These are phyloP conservation scores for Pollenia griseotomentosa DNA, from an alignment of 2,888 invertebrate genomes.

Conservation along the genomic window DNA sequence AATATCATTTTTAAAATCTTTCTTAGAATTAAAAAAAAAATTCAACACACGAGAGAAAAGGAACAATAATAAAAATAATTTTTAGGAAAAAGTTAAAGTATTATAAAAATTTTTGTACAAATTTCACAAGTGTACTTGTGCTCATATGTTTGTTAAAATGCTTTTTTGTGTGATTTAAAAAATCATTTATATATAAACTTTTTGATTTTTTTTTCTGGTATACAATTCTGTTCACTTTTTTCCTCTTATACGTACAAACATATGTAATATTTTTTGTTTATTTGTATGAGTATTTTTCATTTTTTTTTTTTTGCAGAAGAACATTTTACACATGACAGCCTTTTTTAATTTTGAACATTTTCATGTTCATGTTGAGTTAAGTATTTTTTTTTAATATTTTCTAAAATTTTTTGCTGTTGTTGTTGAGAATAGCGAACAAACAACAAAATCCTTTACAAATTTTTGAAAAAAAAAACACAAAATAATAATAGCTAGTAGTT, in stretches of 20 bases:
- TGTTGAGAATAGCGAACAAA: conserved; percentile 41
- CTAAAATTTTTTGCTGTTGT: conserved; percentile 21
- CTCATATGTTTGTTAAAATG: conserved; percentile 4
- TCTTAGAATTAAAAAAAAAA: background rate
- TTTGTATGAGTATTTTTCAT: conserved; percentile 14
- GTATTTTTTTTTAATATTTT: conserved; percentile 35
- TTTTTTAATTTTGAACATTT: conserved; percentile 76
- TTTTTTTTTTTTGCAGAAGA: conserved; percentile 42
- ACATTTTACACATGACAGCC: conserved; percentile 76
- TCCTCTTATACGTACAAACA: background rate
- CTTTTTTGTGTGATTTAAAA: conserved; percentile 34
- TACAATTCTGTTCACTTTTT: conserved; percentile 1
- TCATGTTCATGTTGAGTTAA: conserved; percentile 63
- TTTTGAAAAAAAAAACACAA: conserved; percentile 17
- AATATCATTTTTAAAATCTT: background rate
- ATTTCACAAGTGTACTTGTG: conserved; percentile 12
- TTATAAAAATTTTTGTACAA: background rate
- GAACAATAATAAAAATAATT: conserved; percentile 4
- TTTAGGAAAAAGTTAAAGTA: background rate
- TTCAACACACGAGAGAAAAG: background rate
- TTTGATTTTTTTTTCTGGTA: background rate
- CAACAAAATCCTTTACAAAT: conserved; percentile 60
- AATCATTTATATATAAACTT: conserved; percentile 43
- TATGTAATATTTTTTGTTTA: background rate
- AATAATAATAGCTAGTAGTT: conserved; percentile 1